Conservation (phyloP, 2,888 invertebrate species). For the Rhabditoides inermis region DNA sequence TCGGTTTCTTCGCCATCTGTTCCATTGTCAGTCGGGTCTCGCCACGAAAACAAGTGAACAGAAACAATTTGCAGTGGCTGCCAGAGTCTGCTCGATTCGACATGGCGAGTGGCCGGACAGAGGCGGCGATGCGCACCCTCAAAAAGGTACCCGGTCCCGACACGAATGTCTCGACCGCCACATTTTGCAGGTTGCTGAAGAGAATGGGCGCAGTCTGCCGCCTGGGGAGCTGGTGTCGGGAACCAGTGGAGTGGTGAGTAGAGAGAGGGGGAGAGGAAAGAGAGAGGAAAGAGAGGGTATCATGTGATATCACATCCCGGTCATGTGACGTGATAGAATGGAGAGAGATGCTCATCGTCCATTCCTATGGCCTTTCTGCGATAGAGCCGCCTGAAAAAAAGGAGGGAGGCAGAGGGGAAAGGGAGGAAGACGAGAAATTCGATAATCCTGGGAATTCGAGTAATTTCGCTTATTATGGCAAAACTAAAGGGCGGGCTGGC, state of each 20-base stretch:
- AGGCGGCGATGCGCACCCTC: constrained; percentile 74
- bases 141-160: constrained; percentile 58
- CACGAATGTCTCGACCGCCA: constrained; percentile 7
- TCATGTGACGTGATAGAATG: no score
- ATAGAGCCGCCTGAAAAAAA: no score
- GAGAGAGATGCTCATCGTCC: no score
- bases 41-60: background rate
- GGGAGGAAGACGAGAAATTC: no score
- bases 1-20: constrained; percentile 66
- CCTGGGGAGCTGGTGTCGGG: constrained; percentile 73
- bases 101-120: constrained; percentile 75
- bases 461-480: no score
- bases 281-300: background rate
- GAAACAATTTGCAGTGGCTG: constrained; percentile 68
- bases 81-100: constrained; percentile 85
- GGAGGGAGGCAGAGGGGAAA: no score
- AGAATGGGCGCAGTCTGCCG: constrained; percentile 81
- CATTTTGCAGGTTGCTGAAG: constrained; percentile 64
- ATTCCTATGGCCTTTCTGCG: no score
- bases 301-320: no score
- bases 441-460: no score
- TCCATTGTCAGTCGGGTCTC: constrained; percentile 15
- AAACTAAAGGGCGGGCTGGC: no score
- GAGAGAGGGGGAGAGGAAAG: no score
- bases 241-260: constrained; percentile 17